Evolutionary conservation across 92 coral and sea anemone genomes (phyloP).

Genomic region (Palythoa heliodiscus): DNA sequence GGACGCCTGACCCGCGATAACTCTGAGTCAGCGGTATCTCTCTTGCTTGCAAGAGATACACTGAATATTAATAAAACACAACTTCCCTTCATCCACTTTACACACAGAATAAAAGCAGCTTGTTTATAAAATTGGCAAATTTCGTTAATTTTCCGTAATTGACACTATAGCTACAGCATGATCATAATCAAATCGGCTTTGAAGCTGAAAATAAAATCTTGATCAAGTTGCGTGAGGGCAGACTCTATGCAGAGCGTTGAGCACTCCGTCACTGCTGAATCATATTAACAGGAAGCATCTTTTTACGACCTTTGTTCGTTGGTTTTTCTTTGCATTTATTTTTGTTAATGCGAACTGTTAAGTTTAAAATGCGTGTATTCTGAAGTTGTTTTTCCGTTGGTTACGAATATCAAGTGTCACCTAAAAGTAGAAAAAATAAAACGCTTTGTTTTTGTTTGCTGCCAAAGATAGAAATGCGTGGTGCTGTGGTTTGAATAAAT

Average conservation of each 20-base stretch:
- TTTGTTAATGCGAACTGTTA: background rate
- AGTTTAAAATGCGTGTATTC: background rate
- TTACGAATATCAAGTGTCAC: background rate
- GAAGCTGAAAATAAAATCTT: background rate
- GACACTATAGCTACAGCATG: no score
- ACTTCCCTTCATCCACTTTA: background rate
- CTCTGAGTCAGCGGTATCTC: constrained; percentile 4
- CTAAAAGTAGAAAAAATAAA: background rate
- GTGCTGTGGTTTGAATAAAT: background rate
- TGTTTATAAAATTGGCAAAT: background rate
- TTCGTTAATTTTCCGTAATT: background rate
- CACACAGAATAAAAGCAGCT: background rate
- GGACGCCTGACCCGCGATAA: background rate
- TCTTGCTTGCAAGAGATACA: background rate
- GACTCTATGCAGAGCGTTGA: background rate
- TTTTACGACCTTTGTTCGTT: constrained; percentile 33
- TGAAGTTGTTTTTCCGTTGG: background rate
- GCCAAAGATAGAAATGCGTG: constrained; percentile 5
- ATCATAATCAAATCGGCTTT: background rate
- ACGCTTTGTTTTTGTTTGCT: background rate
- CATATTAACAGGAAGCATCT: constrained; percentile 29
- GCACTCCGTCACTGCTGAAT: background rate
- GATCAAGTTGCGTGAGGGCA: constrained; percentile 16
- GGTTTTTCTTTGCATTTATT: background rate
- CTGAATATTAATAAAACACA: background rate